These are phyloP conservation scores for Noctua pronuba DNA, from an alignment of 2,888 invertebrate species.

Conservation along the genomic window DNA sequence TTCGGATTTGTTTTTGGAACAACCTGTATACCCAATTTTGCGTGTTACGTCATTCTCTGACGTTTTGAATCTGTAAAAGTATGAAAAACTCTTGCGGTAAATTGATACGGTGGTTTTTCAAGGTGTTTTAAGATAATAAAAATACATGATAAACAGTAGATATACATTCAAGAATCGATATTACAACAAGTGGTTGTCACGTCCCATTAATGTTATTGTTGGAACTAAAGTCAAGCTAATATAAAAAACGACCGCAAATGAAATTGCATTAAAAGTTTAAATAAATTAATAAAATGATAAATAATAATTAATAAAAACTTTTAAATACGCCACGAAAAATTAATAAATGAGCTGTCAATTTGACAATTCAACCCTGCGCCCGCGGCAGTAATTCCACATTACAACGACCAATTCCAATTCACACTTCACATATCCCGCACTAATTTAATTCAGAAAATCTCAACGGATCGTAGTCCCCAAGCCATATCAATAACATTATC, in stretches of 20 bases:
- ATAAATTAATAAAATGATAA: not conserved
- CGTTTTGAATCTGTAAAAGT: not conserved
- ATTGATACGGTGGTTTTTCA: not conserved
- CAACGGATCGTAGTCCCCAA: constrained; percentile 62
- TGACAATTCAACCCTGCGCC: constrained; percentile 51
- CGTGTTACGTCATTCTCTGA: constrained; percentile 16
- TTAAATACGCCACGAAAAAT: constrained; percentile 16
- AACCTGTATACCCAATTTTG: constrained; percentile 50
- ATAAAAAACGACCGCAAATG: not conserved
- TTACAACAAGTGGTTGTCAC: not conserved
- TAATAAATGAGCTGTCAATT: constrained; percentile 49
- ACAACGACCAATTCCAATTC: constrained; percentile 37
- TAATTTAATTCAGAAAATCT: constrained; percentile 64
- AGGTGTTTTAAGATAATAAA: not conserved
- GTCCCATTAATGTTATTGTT: not conserved
- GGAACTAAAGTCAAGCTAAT: not conserved
- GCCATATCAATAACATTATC: constrained; percentile 84
- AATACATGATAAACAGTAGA: not conserved
- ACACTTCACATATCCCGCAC: constrained; percentile 45
- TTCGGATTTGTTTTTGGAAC: constrained; percentile 60
- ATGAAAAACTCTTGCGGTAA: not conserved
- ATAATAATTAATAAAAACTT: constrained; percentile 9
- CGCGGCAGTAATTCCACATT: constrained; percentile 30
- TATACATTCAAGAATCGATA: not conserved
- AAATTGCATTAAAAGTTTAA: not conserved